A percentile compares a stretch with the other conserved stretches of the same genome.
These are phyloP conservation scores for Zingel zingel DNA, from an alignment of 2,113 vertebrate species.

Conservation along the genomic window DNA sequence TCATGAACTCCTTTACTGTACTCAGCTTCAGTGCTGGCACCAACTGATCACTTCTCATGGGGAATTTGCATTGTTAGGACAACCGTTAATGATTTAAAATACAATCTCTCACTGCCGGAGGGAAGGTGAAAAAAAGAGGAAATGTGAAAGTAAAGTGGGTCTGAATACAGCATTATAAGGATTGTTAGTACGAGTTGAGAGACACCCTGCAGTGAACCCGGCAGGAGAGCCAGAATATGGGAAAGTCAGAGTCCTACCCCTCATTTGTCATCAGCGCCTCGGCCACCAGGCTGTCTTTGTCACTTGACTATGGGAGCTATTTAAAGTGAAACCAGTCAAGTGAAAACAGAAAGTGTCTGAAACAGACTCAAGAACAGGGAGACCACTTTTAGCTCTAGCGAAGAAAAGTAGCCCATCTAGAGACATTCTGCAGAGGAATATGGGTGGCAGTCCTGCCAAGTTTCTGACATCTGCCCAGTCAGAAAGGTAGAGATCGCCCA, in stretches of 20 bases:
- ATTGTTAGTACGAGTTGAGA: slow-evolving; percentile 36
- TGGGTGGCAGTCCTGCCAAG: slow-evolving; percentile 48
- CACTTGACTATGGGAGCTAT: slow-evolving; percentile 44
- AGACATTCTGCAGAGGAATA: slow-evolving; percentile 37
- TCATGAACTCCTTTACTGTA: slow-evolving; percentile 37
- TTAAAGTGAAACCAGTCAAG: slow-evolving; percentile 54
- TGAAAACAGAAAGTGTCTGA: slow-evolving; percentile 45
- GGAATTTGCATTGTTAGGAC: slow-evolving; percentile 53
- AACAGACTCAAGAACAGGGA: slow-evolving; percentile 20
- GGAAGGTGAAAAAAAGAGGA: not conserved
- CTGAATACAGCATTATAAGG: slow-evolving; percentile 28
- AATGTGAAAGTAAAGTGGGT: slow-evolving; percentile 40
- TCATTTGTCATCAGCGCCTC: slow-evolving; percentile 59
- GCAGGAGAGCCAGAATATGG: slow-evolving; percentile 33
- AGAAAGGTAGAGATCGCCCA: slow-evolving; percentile 33
- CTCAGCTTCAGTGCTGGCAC: not conserved
- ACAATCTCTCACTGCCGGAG: slow-evolving; percentile 39
- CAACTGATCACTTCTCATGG: slow-evolving; percentile 24
- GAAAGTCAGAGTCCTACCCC: slow-evolving; percentile 41
- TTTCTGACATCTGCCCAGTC: slow-evolving; percentile 55
- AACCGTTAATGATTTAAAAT: slow-evolving; percentile 59
- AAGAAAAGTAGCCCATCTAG: slow-evolving; percentile 30
- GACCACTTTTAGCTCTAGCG: slow-evolving; percentile 31
- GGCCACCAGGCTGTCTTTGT: slow-evolving; percentile 36
- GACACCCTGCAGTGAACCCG: slow-evolving; percentile 45